Evolutionary conservation across 1,140 invertebrate species (phyloP).

Genomic region (Daktulosphaira vitifoliae): DNA sequence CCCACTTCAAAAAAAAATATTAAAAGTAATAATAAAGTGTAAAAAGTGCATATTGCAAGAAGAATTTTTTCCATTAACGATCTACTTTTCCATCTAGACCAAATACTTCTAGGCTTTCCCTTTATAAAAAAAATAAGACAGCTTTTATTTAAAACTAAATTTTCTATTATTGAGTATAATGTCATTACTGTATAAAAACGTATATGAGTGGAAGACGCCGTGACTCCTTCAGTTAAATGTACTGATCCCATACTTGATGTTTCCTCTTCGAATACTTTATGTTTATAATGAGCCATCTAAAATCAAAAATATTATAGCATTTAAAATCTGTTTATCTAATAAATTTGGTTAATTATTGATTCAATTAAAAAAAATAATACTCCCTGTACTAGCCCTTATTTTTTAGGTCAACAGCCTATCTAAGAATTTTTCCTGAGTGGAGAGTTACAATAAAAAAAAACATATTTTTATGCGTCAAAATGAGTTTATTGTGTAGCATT

Average conservation of each 20-base stretch:
- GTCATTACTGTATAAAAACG: conserved; percentile 63
- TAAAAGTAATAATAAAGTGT: not conserved
- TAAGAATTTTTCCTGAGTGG: too few species aligned
- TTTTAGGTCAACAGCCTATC: too few species aligned
- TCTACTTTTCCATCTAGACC: conserved; percentile 13
- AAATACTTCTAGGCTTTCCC: conserved; percentile 25
- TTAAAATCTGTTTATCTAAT: too few species aligned
- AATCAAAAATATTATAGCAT: conserved; percentile 40
- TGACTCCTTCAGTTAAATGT: conserved; percentile 61
- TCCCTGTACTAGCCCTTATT: too few species aligned
- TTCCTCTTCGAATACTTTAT: conserved; percentile 73
- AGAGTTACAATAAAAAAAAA: too few species aligned
- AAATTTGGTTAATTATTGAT: too few species aligned
- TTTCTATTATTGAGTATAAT: too few species aligned
- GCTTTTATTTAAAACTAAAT: too few species aligned
- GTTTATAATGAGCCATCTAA: conserved; percentile 80
- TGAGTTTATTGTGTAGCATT: too few species aligned
- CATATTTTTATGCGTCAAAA: too few species aligned
- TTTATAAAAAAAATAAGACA: too few species aligned
- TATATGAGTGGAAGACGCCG: conserved; percentile 67
- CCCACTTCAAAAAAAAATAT: not conserved
- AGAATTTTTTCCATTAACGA: conserved; percentile 7
- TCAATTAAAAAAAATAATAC: too few species aligned
- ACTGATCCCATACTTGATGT: conserved; percentile 72
- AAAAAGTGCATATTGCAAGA: not conserved